Base-by-base conservation (phyloP, 2,797 vertebrate species). In the Karalla daura region DNA sequence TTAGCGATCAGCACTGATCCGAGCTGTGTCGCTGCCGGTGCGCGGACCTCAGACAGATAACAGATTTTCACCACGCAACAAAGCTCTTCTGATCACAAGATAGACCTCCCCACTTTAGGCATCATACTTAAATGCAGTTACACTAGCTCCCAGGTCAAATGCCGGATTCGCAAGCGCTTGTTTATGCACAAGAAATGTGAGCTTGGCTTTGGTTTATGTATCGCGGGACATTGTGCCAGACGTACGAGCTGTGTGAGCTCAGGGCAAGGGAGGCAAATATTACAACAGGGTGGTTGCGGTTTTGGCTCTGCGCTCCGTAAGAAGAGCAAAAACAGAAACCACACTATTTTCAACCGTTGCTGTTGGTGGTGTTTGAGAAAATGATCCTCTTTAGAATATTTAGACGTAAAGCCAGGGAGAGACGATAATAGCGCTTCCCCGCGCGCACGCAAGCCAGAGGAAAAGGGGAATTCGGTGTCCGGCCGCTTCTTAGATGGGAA, bases 131-230 rank as follows among this genome's bases (percentile, higher is more conserved):
- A 25, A 66, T 10, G 12, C 53, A 58, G 53, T 72, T 62, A 45
- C 32, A 67, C 53, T 59, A 33, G 74, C 30, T 67, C 46, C 59
- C 39, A 39, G 45, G 39, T 60, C 50, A 40, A 45, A 72, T 67
- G 33, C 65, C 28, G 40, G 56, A 71, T 63, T 68, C 41, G 49
- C 40, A 23, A 44, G 41, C 25, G 41, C 20, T 61, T 78, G 68
- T 80, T 83, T 79, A 73, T 46, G 17, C 4, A 13, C 9, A 21
- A 46, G 81, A 74, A 63, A 80, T 54, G 47, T 47, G 39, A 84
- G 64, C 52, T 39, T 0, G 14, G 41, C 7, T 51, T 78, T 45
- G 70, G 63, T 88, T 85, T 80, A 76, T 73, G 76, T 55, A 27
- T 41, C 43, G 20, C 56, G 52, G 53, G 80, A 72, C 53, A 56